Conservation (phyloP, 2,113 vertebrate species). For the Plecotus auritus region DNA sequence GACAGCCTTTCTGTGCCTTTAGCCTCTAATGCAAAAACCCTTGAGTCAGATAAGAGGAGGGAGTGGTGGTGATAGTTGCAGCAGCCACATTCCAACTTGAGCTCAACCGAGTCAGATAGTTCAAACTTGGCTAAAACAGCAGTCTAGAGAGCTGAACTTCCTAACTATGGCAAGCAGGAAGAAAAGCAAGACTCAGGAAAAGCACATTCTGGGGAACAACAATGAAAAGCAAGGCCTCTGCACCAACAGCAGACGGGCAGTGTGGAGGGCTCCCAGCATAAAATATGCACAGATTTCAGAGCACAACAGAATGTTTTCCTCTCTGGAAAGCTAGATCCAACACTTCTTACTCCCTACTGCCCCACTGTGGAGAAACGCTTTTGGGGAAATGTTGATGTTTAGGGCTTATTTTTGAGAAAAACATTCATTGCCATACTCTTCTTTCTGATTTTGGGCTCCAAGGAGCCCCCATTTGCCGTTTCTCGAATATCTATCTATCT, state of each 20-base stretch:
- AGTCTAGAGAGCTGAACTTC: not conserved
- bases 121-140: not conserved
- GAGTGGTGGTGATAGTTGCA: not conserved
- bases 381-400: not conserved
- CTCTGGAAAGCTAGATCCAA: not conserved
- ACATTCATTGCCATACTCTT: not conserved
- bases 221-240: not conserved
- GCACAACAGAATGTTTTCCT: not conserved
- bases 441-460: not conserved
- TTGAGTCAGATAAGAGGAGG: not conserved
- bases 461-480: not conserved
- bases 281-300: not conserved
- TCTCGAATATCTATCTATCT: not conserved
- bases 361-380: slow-evolving; percentile 58
- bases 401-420: not conserved
- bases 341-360: slow-evolving; percentile 53
- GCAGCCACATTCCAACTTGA: not conserved
- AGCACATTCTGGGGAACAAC: not conserved
- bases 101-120: not conserved
- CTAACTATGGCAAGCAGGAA: not conserved
- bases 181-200: not conserved
- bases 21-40: not conserved
- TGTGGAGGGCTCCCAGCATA: not conserved
- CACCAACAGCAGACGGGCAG: not conserved
- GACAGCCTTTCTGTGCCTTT: not conserved